A percentile compares a stretch with the other conserved stretches of the same genome.
Evolutionary conservation across 2,113 vertebrate genomes (phyloP).

Genomic region (Prionailurus bengalensis): DNA sequence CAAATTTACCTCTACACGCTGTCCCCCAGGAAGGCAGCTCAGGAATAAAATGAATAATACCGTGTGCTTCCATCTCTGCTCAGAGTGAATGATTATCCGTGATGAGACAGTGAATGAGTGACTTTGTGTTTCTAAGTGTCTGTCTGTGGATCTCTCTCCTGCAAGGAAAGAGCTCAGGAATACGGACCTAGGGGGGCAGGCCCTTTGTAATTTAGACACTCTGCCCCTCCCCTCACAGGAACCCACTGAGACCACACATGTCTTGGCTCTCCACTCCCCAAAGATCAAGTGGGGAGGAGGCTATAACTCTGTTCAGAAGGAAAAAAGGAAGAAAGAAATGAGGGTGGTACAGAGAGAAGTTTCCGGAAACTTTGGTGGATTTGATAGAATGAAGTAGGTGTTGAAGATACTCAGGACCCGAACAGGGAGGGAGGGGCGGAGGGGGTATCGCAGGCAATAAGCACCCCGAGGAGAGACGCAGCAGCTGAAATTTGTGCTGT

Average conservation of each 20-base stretch:
- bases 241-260: background rate
- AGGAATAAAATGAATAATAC: background rate
- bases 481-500: background rate
- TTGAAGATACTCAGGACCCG: background rate
- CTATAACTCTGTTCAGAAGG: background rate
- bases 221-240: background rate
- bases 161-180: background rate
- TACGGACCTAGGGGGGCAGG: too few relatives aligned
- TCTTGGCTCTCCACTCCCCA: background rate
- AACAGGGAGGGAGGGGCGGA: background rate
- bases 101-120: background rate
- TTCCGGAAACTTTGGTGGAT: background rate
- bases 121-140: constrained; percentile 1
- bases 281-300: background rate
- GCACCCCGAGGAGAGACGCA: background rate
- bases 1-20: background rate
- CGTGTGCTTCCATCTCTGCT: background rate
- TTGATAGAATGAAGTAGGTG: background rate
- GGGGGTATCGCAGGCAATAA: too few relatives aligned
- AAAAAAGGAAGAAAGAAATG: background rate
- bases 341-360: background rate
- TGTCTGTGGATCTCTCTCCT: background rate
- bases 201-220: background rate
- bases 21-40: background rate
- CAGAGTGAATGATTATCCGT: background rate